A percentile compares a stretch with the other conserved stretches of the same genome.
These are phyloP conservation scores for Hippocampus abdominalis DNA, from an alignment of 2,113 vertebrate genomes.

Conservation along the genomic window DNA sequence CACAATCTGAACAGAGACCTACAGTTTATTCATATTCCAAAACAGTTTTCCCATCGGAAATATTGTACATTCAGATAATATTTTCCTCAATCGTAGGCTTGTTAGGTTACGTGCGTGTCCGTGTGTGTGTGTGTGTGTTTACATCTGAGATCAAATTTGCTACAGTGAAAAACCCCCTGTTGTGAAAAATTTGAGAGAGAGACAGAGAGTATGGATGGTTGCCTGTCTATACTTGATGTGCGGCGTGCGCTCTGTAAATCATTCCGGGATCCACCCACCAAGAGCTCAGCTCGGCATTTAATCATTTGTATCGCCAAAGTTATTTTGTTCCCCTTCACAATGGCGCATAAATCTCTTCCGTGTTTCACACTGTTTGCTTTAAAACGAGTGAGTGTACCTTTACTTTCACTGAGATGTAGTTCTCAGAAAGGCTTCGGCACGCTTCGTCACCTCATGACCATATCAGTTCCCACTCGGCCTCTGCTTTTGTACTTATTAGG, in stretches of 20 bases:
- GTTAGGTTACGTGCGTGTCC: too few relatives aligned
- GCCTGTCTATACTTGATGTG: too few relatives aligned
- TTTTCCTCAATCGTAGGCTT: too few relatives aligned
- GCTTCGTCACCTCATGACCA: constrained; percentile 50
- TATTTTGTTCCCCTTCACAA: not conserved
- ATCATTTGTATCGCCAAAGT: not conserved
- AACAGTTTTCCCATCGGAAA: not conserved
- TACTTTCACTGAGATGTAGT: constrained; percentile 39
- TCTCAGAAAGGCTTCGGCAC: constrained; percentile 29
- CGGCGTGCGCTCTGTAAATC: too few relatives aligned
- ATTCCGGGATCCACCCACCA: too few relatives aligned
- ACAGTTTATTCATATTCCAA: not conserved
- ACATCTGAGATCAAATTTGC: too few relatives aligned
- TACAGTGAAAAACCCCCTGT: too few relatives aligned
- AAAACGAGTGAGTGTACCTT: constrained; percentile 3
- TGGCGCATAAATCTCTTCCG: not conserved
- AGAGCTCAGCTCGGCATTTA: too few relatives aligned
- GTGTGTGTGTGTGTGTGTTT: too few relatives aligned
- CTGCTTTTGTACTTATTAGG: constrained; percentile 61
- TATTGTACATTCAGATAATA: too few relatives aligned
- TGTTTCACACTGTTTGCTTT: constrained; percentile 3
- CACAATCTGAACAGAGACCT: not conserved
- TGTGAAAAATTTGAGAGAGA: too few relatives aligned
- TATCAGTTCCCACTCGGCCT: constrained; percentile 33
- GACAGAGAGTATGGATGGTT: too few relatives aligned